A percentile compares a stretch with the other conserved stretches of the same genome.
Conservation (phyloP, 2,888 invertebrate genomes). For the Cataglyphis cursor region DNA sequence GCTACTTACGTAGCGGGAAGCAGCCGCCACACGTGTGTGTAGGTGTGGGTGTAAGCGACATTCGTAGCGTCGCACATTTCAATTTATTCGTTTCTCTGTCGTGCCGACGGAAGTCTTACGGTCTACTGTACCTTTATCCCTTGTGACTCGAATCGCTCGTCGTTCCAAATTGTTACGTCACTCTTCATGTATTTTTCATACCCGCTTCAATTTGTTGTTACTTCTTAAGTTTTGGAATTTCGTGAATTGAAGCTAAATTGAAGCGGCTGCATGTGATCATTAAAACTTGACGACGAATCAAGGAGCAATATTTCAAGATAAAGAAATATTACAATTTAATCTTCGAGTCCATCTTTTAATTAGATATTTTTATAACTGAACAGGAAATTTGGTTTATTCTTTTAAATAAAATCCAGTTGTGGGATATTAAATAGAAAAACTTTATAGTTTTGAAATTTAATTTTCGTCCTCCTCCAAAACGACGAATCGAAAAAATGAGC, state of each 20-base stretch:
- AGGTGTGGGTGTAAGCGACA: constrained; percentile 53
- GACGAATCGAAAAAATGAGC: constrained; percentile 37
- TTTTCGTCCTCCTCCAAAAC: not conserved
- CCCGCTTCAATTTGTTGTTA: not conserved
- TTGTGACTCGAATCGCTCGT: constrained; percentile 40
- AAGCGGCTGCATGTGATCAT: not conserved
- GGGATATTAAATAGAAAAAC: not conserved
- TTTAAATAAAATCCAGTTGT: not conserved
- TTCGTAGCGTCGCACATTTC: constrained; percentile 74
- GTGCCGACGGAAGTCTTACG: constrained; percentile 8
- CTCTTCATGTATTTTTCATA: constrained; percentile 48
- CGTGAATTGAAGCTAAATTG: not conserved
- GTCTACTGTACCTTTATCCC: constrained; percentile 36
- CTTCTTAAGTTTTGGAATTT: not conserved
- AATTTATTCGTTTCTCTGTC: constrained; percentile 75
- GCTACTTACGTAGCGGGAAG: constrained; percentile 68
- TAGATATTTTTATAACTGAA: not conserved
- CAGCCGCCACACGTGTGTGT: constrained; percentile 12
- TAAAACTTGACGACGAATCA: not conserved
- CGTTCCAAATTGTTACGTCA: constrained; percentile 13
- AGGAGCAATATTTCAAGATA: not conserved
- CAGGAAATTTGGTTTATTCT: not conserved
- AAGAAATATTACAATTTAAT: not conserved
- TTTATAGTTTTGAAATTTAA: not conserved
- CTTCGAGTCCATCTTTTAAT: not conserved